These are phyloP conservation scores for Ctenosaura bakeri DNA, from an alignment of 2,797 vertebrate species.

Conservation along the genomic window DNA sequence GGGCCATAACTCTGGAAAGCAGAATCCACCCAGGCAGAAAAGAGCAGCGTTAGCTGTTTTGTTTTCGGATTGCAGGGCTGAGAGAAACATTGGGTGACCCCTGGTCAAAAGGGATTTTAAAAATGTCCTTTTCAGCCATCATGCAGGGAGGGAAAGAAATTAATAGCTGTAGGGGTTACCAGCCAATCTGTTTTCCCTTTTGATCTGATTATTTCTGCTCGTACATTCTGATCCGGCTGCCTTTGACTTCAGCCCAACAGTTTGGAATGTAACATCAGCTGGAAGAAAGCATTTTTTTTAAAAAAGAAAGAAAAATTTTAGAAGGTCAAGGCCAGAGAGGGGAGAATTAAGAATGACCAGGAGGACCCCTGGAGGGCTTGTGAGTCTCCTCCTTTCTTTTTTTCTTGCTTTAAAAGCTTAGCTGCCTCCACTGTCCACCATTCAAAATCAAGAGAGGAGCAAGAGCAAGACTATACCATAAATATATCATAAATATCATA, in stretches of 20 bases:
- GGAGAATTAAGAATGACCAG: neutral
- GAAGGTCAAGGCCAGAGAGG: conserved; percentile 25
- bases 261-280: conserved; percentile 33
- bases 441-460: neutral
- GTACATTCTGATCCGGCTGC: conserved; percentile 56
- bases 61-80: conserved; percentile 52
- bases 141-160: neutral
- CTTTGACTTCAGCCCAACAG: neutral
- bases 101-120: conserved; percentile 52
- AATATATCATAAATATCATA: too few relatives aligned
- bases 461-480: too few relatives aligned
- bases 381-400: neutral
- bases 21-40: conserved; percentile 39
- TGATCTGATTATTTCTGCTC: conserved; percentile 54
- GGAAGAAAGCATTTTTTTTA: conserved; percentile 37
- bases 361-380: neutral
- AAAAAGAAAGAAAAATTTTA: neutral
- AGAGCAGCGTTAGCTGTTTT: conserved; percentile 43
- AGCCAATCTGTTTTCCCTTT: conserved; percentile 43
- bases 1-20: conserved; percentile 47
- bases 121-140: conserved; percentile 43
- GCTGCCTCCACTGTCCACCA: conserved; percentile 13
- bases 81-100: conserved; percentile 43
- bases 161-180: conserved; percentile 40
- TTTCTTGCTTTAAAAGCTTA: neutral